Percentiles rank a stretch among this genome's conserved stretches.
These are phyloP conservation scores for Cheilosia vernalis DNA, from an alignment of 2,888 invertebrate species.

Conservation along the genomic window DNA sequence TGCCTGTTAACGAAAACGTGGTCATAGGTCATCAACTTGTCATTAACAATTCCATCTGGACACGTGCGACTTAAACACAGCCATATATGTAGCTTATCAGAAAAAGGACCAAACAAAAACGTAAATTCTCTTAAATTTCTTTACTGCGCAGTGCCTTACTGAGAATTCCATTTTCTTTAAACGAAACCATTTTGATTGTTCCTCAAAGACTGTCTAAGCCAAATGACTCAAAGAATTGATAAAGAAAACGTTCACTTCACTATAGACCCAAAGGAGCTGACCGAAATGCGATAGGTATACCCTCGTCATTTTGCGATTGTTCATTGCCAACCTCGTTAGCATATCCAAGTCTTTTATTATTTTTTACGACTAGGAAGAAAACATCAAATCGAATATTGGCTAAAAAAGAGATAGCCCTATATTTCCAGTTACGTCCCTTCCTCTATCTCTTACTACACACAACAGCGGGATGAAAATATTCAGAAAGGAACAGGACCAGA, in stretches of 20 bases:
- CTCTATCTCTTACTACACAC: not conserved
- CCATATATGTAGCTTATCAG: not conserved
- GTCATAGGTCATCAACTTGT: not conserved
- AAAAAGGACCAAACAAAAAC: not conserved
- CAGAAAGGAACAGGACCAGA: not conserved
- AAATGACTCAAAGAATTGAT: slow-evolving; percentile 19
- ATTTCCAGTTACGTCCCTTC: slow-evolving; percentile 28
- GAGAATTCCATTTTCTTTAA: not conserved
- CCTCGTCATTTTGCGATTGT: slow-evolving; percentile 39
- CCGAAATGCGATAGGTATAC: slow-evolving; percentile 20
- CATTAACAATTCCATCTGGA: not conserved
- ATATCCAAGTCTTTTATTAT: slow-evolving; percentile 39
- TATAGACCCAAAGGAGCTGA: slow-evolving; percentile 17
- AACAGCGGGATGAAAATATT: not conserved
- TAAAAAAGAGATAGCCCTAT: slow-evolving; percentile 17
- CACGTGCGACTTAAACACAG: not conserved
- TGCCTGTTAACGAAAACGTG: not conserved
- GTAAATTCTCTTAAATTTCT: slow-evolving; percentile 1
- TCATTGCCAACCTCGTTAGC: slow-evolving; percentile 52
- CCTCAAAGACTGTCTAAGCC: not conserved
- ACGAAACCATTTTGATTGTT: slow-evolving; percentile 16
- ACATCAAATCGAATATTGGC: slow-evolving; percentile 62
- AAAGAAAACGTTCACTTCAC: slow-evolving; percentile 29
- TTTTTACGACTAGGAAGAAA: slow-evolving; percentile 23
- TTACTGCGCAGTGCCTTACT: not conserved